A percentile compares a stretch with the other conserved stretches of the same genome.
These are phyloP conservation scores for Bombus waltoni DNA, from an alignment of 1,140 invertebrate genomes.

Conservation along the genomic window DNA sequence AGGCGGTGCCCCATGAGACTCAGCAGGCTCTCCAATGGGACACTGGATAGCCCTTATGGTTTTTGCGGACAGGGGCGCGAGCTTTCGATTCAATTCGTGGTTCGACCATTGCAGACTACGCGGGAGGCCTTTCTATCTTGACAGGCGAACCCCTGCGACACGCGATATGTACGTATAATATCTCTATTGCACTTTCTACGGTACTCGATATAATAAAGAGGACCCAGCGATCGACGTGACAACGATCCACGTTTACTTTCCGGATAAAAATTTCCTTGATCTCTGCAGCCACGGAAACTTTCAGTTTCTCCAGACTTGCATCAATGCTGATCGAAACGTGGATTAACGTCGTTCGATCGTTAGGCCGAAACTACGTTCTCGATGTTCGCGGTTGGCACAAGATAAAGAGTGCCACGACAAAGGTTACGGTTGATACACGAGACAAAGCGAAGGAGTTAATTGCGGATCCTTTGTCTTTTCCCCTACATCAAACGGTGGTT, in stretches of 20 bases:
- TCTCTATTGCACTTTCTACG: conserved; percentile 59
- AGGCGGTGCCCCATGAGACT: conserved; percentile 56
- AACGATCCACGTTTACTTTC: not conserved
- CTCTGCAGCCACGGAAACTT: not conserved
- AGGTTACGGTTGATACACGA: not conserved
- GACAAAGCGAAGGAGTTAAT: not conserved
- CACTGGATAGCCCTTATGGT: conserved; percentile 63
- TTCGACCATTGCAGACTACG: conserved; percentile 70
- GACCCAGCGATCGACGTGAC: not conserved
- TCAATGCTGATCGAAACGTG: too few relatives aligned
- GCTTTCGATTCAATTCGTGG: conserved; percentile 76
- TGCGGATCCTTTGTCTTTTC: not conserved
- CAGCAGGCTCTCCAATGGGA: conserved; percentile 67
- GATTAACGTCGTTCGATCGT: too few relatives aligned
- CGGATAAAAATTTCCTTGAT: not conserved
- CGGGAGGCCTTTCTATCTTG: conserved; percentile 64
- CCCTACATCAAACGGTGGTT: not conserved
- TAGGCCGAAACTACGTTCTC: not conserved
- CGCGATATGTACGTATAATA: conserved; percentile 58
- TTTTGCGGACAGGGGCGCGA: conserved; percentile 65
- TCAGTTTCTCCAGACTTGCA: not conserved
- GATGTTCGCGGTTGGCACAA: not conserved
- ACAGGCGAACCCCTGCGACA: conserved; percentile 60
- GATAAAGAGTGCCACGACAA: not conserved
- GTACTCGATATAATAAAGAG: conserved; percentile 36